phyloP scores from a whole-genome alignment of 2,888 invertebrate species.

The Lathronympha strigana region DNA sequence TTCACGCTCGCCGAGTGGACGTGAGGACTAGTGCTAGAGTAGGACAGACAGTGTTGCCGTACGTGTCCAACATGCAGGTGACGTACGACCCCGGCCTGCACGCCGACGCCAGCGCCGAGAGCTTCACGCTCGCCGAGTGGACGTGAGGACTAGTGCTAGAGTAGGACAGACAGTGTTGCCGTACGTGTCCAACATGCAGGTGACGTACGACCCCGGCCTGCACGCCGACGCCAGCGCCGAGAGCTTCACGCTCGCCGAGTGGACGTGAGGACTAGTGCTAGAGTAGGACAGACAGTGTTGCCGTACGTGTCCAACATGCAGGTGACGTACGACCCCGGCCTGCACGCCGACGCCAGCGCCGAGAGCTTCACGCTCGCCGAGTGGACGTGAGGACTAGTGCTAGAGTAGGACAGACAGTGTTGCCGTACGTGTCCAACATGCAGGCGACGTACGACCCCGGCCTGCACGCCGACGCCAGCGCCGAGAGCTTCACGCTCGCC shows the following conservation, averaged over 20 bases:
- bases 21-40: constrained; percentile 52
- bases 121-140: constrained; percentile 85
- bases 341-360: too few relatives aligned
- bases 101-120: constrained; percentile 88
- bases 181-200: constrained; percentile 51
- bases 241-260: too few relatives aligned
- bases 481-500: too few relatives aligned
- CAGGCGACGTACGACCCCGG: too few relatives aligned
- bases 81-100: constrained; percentile 83
- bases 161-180: constrained; percentile 57
- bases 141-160: constrained; percentile 58
- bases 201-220: constrained; percentile 82
- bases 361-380: constrained; percentile 86
- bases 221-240: constrained; percentile 63
- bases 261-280: too few relatives aligned
- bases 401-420: too few relatives aligned
- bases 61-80: constrained; percentile 49
- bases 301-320: not conserved
- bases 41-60: constrained; percentile 49
- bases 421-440: too few relatives aligned
- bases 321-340: too few relatives aligned
- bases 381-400: constrained; percentile 73
- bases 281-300: too few relatives aligned
- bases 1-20: too few relatives aligned
- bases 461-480: too few relatives aligned